Conservation (phyloP, 2,797 vertebrate species). For the Ctenosaura bakeri region DNA sequence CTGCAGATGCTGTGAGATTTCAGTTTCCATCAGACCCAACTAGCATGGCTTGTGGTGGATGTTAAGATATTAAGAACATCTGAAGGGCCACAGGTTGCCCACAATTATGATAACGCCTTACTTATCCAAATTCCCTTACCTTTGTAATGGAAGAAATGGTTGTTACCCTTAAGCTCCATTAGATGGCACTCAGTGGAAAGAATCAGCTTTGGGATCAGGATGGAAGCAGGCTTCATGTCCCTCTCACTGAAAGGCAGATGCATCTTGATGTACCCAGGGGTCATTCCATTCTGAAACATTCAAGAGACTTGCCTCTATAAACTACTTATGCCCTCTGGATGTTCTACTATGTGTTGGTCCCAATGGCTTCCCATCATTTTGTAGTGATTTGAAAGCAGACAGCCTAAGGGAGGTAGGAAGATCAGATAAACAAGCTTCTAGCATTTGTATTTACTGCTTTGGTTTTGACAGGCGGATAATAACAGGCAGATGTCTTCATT, state of each 20-base stretch:
- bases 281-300: background rate
- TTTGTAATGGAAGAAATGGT: background rate
- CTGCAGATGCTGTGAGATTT: too few species aligned
- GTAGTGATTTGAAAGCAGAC: constrained; percentile 2
- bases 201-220: background rate
- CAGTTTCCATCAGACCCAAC: too few species aligned
- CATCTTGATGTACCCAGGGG: constrained; percentile 4
- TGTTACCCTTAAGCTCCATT: background rate
- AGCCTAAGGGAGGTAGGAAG: constrained; percentile 3
- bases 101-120: background rate
- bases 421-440: background rate
- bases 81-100: too few species aligned
- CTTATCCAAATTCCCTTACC: background rate
- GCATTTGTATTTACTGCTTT: constrained; percentile 8
- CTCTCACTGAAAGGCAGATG: background rate
- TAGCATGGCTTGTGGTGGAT: too few species aligned
- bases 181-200: background rate
- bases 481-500: background rate
- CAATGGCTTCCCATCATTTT: background rate
- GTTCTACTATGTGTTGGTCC: background rate
- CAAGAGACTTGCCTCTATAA: constrained; percentile 2
- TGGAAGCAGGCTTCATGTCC: background rate
- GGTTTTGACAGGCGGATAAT: background rate
- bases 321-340: rapidly evolving
- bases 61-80: too few species aligned